Conservation (phyloP, 1,140 invertebrate species). For the Drosophila tropicalis region DNA sequence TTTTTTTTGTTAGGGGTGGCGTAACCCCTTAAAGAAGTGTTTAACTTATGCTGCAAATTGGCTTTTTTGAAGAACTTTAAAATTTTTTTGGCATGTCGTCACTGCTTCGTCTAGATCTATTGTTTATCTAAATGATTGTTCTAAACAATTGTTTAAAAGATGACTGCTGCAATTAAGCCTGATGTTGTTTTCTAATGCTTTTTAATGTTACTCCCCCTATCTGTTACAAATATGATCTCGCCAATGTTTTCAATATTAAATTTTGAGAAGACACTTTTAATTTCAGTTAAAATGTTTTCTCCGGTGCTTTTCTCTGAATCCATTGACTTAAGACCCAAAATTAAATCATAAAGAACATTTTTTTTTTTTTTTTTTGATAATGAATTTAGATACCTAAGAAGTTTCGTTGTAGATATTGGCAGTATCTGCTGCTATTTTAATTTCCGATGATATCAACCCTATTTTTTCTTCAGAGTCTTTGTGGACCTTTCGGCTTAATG, state of each 20-base stretch:
- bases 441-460: slow-evolving; percentile 20
- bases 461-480: slow-evolving; percentile 32
- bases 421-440: slow-evolving; percentile 33
- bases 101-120: no score
- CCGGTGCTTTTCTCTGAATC: slow-evolving; percentile 28
- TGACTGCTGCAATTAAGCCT: no score
- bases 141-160: background rate
- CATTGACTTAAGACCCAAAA: slow-evolving; percentile 30
- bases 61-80: no score
- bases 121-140: no score
- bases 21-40: no score
- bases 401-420: no score
- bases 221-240: slow-evolving; percentile 39
- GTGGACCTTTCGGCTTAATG: no score
- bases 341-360: slow-evolving; percentile 38
- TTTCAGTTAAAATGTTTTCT: slow-evolving; percentile 40
- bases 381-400: slow-evolving; percentile 30
- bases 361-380: slow-evolving; percentile 24
- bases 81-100: no score
- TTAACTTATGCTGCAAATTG: no score
- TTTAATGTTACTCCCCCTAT: slow-evolving; percentile 42
- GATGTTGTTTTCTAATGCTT: slow-evolving; percentile 44
- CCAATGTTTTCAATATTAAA: slow-evolving; percentile 40
- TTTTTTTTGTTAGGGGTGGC: no score
- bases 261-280: slow-evolving; percentile 39